phyloP scores from a whole-genome alignment of 2,113 vertebrate species.

The Tenrec ecaudatus region DNA sequence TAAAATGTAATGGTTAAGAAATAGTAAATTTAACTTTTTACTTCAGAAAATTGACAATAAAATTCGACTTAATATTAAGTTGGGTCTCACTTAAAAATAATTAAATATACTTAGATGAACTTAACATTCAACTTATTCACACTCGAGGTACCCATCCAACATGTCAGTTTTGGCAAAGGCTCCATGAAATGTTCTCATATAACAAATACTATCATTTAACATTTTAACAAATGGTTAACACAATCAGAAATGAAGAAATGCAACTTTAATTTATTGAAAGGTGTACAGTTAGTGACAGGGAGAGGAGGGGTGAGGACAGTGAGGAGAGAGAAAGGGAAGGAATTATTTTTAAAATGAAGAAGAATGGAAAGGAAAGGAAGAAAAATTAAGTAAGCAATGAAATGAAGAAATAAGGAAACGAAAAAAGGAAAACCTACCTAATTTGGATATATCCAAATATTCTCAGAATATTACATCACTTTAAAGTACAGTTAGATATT shows the following conservation, averaged over 20 bases:
- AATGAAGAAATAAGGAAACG: not conserved
- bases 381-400: too few species aligned
- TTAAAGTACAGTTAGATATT: not conserved
- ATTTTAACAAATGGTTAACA: not conserved
- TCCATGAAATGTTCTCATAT: not conserved
- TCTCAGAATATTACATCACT: not conserved
- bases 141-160: not conserved
- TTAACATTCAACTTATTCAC: not conserved
- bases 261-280: not conserved
- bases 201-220: not conserved
- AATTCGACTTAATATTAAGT: not conserved
- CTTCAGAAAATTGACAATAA: not conserved
- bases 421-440: not conserved
- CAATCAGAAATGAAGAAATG: not conserved
- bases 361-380: not conserved
- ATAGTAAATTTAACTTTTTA: not conserved
- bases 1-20: not conserved
- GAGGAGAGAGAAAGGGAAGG: not conserved
- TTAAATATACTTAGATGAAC: not conserved
- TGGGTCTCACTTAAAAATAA: constrained; percentile 37
- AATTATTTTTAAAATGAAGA: not conserved
- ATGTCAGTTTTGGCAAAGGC: not conserved
- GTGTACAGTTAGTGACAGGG: not conserved
- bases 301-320: not conserved
- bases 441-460: not conserved